Percentiles rank a stretch among this genome's conserved stretches.
Evolutionary conservation across 2,888 invertebrate species (phyloP).

Genomic region (Acrobasis suavella): DNA sequence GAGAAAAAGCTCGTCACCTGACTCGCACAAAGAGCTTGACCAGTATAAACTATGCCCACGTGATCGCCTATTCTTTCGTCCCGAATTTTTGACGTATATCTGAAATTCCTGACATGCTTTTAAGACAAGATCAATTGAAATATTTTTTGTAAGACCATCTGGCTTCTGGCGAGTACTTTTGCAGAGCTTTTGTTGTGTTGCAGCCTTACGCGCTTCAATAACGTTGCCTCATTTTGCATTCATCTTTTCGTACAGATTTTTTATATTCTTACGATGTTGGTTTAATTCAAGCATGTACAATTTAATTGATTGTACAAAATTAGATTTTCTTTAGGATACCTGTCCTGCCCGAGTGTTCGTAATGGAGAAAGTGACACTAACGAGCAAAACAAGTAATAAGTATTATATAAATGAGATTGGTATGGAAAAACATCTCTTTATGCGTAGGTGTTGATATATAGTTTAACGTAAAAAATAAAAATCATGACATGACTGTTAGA

Average conservation of each 20-base stretch:
- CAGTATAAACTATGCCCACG: constrained; percentile 28
- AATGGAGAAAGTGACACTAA: constrained; percentile 15
- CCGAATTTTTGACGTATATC: constrained; percentile 33
- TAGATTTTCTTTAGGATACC: neutral
- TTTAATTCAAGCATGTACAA: too few relatives aligned
- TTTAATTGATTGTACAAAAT: too few relatives aligned
- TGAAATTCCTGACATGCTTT: constrained; percentile 27
- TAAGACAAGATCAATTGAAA: constrained; percentile 7
- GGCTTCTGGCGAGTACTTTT: neutral
- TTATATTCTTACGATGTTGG: too few relatives aligned
- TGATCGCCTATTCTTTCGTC: constrained; percentile 33
- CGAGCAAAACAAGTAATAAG: neutral
- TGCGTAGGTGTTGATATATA: too few relatives aligned
- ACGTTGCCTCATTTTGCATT: neutral
- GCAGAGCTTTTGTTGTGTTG: neutral
- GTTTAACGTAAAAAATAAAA: too few relatives aligned
- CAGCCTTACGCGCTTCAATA: neutral
- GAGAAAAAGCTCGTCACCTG: neutral
- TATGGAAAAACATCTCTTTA: neutral
- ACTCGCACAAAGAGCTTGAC: neutral
- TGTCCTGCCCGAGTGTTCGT: constrained; percentile 6
- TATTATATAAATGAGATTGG: neutral
- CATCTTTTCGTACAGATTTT: too few relatives aligned
- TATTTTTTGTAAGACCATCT: constrained; percentile 1
- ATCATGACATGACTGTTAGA: too few relatives aligned